Percentiles rank a stretch among this genome's conserved stretches.
Evolutionary conservation across 1,140 invertebrate genomes (phyloP).

Genomic region (Papilio aristodemus): DNA sequence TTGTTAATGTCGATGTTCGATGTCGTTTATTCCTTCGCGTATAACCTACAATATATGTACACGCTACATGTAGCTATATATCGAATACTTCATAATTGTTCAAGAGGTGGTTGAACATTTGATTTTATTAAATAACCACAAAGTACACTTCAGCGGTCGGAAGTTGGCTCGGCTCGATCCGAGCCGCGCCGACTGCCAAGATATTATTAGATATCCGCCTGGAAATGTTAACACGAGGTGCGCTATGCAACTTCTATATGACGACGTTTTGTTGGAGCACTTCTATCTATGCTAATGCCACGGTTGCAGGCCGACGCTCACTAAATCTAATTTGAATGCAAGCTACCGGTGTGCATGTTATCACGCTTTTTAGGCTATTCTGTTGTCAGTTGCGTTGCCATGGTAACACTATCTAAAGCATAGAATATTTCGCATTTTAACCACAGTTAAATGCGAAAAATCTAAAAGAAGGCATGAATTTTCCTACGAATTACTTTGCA

Average conservation of each 20-base stretch:
- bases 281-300: slow-evolving; percentile 73
- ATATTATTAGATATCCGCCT: neutral
- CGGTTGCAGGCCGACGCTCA: slow-evolving; percentile 56
- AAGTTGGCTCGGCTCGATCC: too few species aligned
- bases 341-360: slow-evolving; percentile 66
- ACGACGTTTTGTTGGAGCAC: slow-evolving; percentile 41
- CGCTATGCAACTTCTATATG: slow-evolving; percentile 18
- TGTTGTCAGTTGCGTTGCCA: slow-evolving; percentile 64
- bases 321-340: slow-evolving; percentile 72
- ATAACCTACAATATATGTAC: too few species aligned
- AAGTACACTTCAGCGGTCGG: too few species aligned
- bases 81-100: too few species aligned
- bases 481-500: neutral
- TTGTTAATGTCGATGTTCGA: too few species aligned
- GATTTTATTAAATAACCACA: too few species aligned
- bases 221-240: neutral
- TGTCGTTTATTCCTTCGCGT: too few species aligned
- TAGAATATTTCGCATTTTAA: slow-evolving; percentile 21
- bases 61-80: too few species aligned
- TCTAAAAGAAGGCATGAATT: neutral
- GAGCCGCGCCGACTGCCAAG: neutral
- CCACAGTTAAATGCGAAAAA: neutral
- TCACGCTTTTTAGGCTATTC: slow-evolving; percentile 66
- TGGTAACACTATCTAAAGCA: slow-evolving; percentile 57
- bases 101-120: too few species aligned